Evolutionary conservation across 2,797 vertebrate genomes (phyloP).

Genomic region (Dromococcyx pavoninus): DNA sequence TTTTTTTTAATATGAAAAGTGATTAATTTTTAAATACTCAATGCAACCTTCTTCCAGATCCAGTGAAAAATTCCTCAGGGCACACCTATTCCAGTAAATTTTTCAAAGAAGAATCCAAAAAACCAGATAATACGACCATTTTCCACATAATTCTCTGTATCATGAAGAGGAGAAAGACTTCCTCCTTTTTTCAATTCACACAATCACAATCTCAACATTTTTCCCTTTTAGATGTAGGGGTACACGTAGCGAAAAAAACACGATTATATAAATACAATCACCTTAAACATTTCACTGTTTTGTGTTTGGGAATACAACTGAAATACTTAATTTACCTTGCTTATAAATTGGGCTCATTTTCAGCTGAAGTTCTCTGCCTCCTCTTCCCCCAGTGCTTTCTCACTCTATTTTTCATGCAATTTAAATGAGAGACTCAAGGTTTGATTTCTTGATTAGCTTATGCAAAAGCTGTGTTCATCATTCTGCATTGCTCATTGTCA

Average conservation of each 20-base stretch:
- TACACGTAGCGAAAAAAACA: background rate
- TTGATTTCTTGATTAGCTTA: slow-evolving; percentile 36
- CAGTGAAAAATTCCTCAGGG: background rate
- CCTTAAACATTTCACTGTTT: background rate
- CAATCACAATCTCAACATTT: background rate
- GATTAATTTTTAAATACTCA: background rate
- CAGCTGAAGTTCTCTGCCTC: background rate
- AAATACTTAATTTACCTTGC: background rate
- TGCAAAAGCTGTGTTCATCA: background rate
- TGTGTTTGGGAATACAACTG: background rate
- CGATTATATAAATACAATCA: background rate
- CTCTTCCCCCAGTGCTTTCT: background rate
- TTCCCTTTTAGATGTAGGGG: background rate
- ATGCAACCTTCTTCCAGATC: background rate
- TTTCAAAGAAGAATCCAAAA: background rate
- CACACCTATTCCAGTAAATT: background rate
- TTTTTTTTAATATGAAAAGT: background rate
- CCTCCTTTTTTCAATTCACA: background rate
- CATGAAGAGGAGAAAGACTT: background rate
- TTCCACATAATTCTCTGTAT: background rate
- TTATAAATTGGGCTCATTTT: slow-evolving; percentile 2
- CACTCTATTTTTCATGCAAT: slow-evolving; percentile 5
- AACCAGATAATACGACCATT: background rate
- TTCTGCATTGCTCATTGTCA: background rate
- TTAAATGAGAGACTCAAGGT: slow-evolving; percentile 24